A percentile compares a stretch with the other conserved stretches of the same genome.
Conservation (phyloP, 2,797 vertebrate genomes). For the Leptodactylus fallax region DNA sequence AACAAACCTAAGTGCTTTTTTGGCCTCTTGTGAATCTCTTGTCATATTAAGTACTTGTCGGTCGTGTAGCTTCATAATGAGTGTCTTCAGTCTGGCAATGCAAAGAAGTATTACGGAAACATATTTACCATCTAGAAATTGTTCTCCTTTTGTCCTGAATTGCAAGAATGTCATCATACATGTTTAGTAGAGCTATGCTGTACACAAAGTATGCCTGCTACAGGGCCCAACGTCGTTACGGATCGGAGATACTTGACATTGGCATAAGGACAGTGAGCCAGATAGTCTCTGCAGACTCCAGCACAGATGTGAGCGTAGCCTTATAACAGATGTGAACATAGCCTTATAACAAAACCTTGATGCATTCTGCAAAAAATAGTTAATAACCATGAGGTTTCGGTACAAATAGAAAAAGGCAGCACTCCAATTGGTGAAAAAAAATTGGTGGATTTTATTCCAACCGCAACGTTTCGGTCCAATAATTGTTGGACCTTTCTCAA, state of each 20-base stretch:
- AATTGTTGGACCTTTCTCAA: too few species aligned
- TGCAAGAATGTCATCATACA: neutral
- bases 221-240: neutral
- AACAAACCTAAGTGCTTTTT: constrained; percentile 60
- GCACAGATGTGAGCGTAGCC: too few species aligned
- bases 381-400: too few species aligned
- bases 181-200: too few species aligned
- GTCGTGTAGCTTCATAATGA: constrained; percentile 13
- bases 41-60: constrained; percentile 21
- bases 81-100: constrained; percentile 6
- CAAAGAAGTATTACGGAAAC: neutral
- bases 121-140: constrained; percentile 19
- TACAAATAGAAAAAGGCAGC: too few species aligned
- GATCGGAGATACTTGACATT: neutral
- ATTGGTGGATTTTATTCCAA: too few species aligned
- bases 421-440: too few species aligned
- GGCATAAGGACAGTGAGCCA: neutral
- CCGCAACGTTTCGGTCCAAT: too few species aligned
- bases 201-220: neutral
- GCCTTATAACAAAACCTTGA: too few species aligned
- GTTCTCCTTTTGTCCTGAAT: neutral
- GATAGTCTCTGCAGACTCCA: neutral
- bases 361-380: too few species aligned
- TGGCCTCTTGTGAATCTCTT: constrained; percentile 51
- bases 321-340: too few species aligned